Evolutionary conservation across 2,797 vertebrate genomes (phyloP), one percentile per base, ranked within the genome.

Genomic region (Mormyrops boulengeri): DNA sequence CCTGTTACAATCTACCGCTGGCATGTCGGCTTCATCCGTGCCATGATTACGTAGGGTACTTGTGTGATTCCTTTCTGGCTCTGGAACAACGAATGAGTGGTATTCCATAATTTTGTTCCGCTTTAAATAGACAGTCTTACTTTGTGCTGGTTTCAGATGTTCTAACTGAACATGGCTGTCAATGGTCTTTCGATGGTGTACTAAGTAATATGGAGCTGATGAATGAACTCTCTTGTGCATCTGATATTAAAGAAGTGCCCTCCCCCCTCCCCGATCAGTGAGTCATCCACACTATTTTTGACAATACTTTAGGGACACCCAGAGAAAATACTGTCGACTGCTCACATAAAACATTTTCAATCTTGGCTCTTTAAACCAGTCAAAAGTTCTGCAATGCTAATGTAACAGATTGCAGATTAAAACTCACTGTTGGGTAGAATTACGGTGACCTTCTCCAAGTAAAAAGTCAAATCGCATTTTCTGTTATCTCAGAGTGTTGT

Each of bases 1-100:
- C 92, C 93, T 92, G 85, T 88, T 92, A 92, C 92, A 90, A 90
- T 89, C 85, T 90, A 93, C 89, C 89, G 86, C 90, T 90, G 55
- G 12, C 57, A 22, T 47, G 22, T 11, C 60, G 57, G 34, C 30
- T 30, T 12, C 22, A 2, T 47, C 41, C 38, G 9, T 30, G 44
- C 38, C 38, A 38, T 66, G 57, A 57, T 57, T 44, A 22, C 22
- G 47, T 50, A 47, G 38, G 82, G 11, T n/a, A 47, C 50, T 80
- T 57, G 4, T 60, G 73, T 44, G 41, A 49, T 85, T 9, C 62
- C 84, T 87, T 34, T 53, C 26, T 2, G 8, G 47, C 8, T 34
- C 84, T 55, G n/a, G 14, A 12, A 85, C 26, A 19, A 47, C 50
- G 52, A 87, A 87, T 85, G 5, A 53, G 60, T 34, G 47, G 19